Percentiles rank a stretch among this genome's conserved stretches.
phyloP scores from a whole-genome alignment of 2,888 invertebrate genomes.

The Xestia sexstrigata region DNA sequence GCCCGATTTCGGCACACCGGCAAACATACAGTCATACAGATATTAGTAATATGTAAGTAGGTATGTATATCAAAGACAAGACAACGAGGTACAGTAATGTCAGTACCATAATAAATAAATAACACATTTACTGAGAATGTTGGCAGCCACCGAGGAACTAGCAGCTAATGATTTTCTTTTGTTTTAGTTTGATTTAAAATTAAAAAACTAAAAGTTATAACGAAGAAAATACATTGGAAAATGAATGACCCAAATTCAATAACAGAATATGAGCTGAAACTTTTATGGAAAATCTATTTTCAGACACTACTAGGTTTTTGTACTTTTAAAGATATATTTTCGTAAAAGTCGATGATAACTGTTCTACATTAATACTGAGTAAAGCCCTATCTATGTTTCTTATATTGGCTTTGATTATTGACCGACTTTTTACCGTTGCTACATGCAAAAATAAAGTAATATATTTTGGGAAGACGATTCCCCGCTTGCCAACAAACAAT shows the following conservation, averaged over 20 bases:
- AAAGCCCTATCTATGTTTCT: background rate
- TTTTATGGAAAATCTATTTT: background rate
- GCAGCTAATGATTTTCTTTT: constrained; percentile 31
- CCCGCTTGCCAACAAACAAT: constrained; percentile 21
- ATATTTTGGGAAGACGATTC: constrained; percentile 29
- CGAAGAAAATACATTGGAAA: background rate
- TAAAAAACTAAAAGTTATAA: background rate
- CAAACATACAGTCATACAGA: background rate
- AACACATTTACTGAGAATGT: constrained; percentile 54
- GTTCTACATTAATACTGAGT: background rate
- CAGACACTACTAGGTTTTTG: background rate
- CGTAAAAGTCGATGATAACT: background rate
- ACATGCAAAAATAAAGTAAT: constrained; percentile 23
- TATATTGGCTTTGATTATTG: background rate
- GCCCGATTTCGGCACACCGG: background rate
- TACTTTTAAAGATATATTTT: background rate
- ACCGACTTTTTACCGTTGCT: background rate
- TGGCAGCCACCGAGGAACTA: constrained; percentile 40
- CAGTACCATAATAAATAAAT: constrained; percentile 49
- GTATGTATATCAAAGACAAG: constrained; percentile 22
- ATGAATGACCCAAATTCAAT: background rate
- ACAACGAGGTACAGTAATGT: constrained; percentile 14
- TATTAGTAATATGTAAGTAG: background rate
- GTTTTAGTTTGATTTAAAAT: constrained; percentile 24
- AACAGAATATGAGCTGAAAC: background rate